phyloP scores from a whole-genome alignment of 2,797 vertebrate genomes.

The Prunella strophiata region DNA sequence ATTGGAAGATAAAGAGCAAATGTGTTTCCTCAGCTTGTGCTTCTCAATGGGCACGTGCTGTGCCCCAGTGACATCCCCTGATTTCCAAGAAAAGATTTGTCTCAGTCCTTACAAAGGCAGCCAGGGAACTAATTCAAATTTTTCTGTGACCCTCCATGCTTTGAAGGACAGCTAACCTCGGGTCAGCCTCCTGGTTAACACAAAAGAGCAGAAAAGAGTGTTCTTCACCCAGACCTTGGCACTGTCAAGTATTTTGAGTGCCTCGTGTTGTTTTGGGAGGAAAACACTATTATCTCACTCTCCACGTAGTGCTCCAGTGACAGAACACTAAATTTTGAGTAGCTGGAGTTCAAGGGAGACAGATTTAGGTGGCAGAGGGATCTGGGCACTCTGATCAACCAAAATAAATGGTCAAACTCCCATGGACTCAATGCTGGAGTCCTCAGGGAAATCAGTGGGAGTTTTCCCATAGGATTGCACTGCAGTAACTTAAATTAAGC shows the following conservation, averaged over 20 bases:
- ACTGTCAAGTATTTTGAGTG: background rate
- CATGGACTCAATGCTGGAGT: background rate
- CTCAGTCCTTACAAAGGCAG: background rate
- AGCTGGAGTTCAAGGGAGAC: conserved; percentile 14
- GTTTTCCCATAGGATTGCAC: background rate
- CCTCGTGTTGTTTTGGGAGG: background rate
- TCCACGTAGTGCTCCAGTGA: background rate
- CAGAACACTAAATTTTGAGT: conserved; percentile 17
- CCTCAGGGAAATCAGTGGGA: conserved; percentile 48
- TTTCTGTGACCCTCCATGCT: background rate
- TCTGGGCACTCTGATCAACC: background rate
- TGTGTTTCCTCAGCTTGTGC: background rate
- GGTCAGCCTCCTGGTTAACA: background rate
- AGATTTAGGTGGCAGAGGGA: conserved; percentile 12
- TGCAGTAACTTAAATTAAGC: background rate
- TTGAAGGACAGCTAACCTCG: background rate
- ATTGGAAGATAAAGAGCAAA: background rate
- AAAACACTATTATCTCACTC: background rate
- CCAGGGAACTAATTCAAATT: background rate
- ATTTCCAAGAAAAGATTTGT: background rate
- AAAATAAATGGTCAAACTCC: conserved; percentile 30
- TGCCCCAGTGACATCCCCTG: background rate
- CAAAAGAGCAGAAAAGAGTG: background rate
- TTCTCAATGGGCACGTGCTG: rapidly evolving
- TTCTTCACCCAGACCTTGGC: conserved; percentile 37